A percentile compares a stretch with the other conserved stretches of the same genome.
Conservation (phyloP, 2,797 vertebrate species). For the Cynodonichthys magdalenae region DNA sequence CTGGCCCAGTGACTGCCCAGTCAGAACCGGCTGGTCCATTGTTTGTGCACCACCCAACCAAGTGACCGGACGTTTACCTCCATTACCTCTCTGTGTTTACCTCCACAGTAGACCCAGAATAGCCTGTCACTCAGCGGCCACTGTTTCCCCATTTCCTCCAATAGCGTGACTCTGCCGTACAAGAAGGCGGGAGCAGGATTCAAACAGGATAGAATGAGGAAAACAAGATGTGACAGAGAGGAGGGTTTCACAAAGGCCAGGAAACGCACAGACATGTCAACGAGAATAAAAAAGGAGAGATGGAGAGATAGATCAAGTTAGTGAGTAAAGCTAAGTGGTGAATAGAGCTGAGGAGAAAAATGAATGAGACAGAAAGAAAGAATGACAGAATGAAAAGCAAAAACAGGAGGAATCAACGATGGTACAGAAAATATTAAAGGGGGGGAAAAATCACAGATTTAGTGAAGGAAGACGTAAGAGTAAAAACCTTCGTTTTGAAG, state of each 20-base stretch:
- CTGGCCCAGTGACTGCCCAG: not conserved
- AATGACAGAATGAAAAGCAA: slow-evolving; percentile 3
- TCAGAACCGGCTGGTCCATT: slow-evolving; percentile 41
- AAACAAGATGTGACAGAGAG: slow-evolving; percentile 78
- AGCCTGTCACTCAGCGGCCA: slow-evolving; percentile 75
- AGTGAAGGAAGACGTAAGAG: slow-evolving; percentile 23
- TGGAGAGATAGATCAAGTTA: slow-evolving; percentile 40
- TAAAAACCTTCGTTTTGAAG: slow-evolving; percentile 50
- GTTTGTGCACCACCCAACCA: slow-evolving; percentile 56
- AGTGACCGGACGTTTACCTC: slow-evolving; percentile 65
- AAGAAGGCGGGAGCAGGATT: slow-evolving; percentile 55
- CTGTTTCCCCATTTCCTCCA: slow-evolving; percentile 76
- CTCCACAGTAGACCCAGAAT: slow-evolving; percentile 67
- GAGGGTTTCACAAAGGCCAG: slow-evolving; percentile 72
- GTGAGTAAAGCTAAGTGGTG: slow-evolving; percentile 25
- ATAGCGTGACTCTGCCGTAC: slow-evolving; percentile 71
- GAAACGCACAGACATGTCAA: slow-evolving; percentile 73
- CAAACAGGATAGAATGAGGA: slow-evolving; percentile 76
- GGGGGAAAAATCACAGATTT: slow-evolving; percentile 22
- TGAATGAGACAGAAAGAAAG: slow-evolving; percentile 8
- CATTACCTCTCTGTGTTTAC: slow-evolving; percentile 76
- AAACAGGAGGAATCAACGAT: slow-evolving; percentile 30
- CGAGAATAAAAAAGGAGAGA: slow-evolving; percentile 47
- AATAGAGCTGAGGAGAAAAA: slow-evolving; percentile 23
- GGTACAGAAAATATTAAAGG: slow-evolving; percentile 17